phyloP scores from a whole-genome alignment of 2,888 invertebrate genomes.

The Taphrorychus bicolor region DNA sequence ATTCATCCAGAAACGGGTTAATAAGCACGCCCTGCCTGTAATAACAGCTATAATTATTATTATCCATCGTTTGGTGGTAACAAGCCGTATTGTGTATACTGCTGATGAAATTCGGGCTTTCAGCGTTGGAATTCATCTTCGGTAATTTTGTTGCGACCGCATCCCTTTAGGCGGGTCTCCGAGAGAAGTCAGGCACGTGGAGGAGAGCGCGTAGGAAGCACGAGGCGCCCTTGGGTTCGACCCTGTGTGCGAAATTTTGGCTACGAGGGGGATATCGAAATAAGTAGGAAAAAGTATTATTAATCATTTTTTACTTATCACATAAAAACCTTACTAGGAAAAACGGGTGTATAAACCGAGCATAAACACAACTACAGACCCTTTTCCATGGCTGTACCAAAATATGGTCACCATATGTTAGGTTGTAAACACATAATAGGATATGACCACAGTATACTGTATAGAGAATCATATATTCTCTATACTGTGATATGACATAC shows the following conservation, averaged over 20 bases:
- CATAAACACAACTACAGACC: too few relatives aligned
- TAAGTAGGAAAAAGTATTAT: too few relatives aligned
- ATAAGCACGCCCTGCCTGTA: neutral
- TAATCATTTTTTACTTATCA: too few relatives aligned
- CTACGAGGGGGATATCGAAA: neutral
- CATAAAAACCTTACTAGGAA: too few relatives aligned
- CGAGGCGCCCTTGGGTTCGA: neutral
- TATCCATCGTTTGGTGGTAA: neutral
- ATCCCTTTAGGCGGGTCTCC: neutral
- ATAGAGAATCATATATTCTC: too few relatives aligned
- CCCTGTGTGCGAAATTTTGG: neutral
- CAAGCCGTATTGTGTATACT: neutral
- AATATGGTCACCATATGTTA: too few relatives aligned
- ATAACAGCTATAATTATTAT: neutral
- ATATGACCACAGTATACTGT: too few relatives aligned
- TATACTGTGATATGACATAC: too few relatives aligned
- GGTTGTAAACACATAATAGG: too few relatives aligned
- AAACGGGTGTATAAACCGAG: too few relatives aligned
- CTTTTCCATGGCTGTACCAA: too few relatives aligned
- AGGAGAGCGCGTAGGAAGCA: slow-evolving; percentile 4
- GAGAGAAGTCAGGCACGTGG: slow-evolving; percentile 6
- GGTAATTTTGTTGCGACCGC: neutral
- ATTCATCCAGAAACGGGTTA: neutral
- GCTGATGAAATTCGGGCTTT: neutral
- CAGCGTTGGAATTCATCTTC: neutral